phyloP scores from a whole-genome alignment of 2,797 vertebrate genomes.

The Lepilemur septentrionalis region DNA sequence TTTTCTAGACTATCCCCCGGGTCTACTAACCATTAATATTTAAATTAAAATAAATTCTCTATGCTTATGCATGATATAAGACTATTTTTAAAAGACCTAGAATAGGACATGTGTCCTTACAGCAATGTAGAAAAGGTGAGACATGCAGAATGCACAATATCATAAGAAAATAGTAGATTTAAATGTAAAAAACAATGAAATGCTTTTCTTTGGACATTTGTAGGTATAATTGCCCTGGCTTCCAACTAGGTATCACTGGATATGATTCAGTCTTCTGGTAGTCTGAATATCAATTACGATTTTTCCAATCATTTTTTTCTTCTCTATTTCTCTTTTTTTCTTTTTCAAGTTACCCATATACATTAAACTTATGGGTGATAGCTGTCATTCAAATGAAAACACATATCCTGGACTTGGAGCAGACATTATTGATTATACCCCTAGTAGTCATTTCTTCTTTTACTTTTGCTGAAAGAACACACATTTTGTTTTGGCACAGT shows the following conservation, averaged over 20 bases:
- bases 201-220: not conserved
- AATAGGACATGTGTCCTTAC: not conserved
- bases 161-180: not conserved
- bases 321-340: not conserved
- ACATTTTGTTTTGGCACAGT: not conserved
- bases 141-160: not conserved
- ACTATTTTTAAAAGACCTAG: not conserved
- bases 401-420: not conserved
- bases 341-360: not conserved
- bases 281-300: not conserved
- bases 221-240: not conserved
- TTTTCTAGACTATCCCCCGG: not conserved
- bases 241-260: not conserved
- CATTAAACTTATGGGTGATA: not conserved
- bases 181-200: not conserved
- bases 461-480: not conserved
- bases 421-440: not conserved
- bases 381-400: not conserved
- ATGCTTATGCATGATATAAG: not conserved
- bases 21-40: not conserved
- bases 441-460: not conserved
- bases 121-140: not conserved
- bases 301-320: not conserved
- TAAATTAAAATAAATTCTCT: not conserved
- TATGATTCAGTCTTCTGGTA: not conserved